Base-by-base conservation (phyloP, 1,140 invertebrate species). In the Agraylea sexmaculata region DNA sequence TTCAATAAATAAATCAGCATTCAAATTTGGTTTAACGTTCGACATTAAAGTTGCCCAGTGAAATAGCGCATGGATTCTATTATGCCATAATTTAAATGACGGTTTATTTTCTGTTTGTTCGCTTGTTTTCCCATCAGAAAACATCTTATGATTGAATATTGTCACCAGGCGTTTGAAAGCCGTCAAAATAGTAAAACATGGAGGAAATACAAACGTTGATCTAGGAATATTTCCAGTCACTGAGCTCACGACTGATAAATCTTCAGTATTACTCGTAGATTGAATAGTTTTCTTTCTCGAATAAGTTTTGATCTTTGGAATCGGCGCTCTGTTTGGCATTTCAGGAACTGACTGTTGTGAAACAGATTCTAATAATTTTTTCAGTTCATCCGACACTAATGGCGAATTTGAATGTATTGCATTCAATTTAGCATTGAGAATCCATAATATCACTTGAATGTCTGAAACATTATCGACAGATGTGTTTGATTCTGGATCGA, bases 251-350 rank as follows among this genome's bases (percentile, higher is more conserved):
- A 7, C 19, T 41, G 15, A 12, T 12, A 21, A 20, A 12, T 10
- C 1, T 13, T 11, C 18, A 21, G 18, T 18, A 18, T 8, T 31
- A n/a, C 15, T 13, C 2, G 23, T 20, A 18, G 23, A 11, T 23
- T 28, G 27, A 16, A 41, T 41, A 17, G 12, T 17, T 30, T 45
- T 45, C 42, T 48, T 48, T 30, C 46, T 44, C 6, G 46, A 48
- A 38, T 48, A 48, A 15, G 46, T 48, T 48, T 27, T 40, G 13
- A 48, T 25, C 23, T 7, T n/a, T 25, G 23, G 23, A 25, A 25
- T n/a, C 23, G 23, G 23, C 7, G 23, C 23, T 25, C n/a, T n/a
- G 23, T 25, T n/a, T 25, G 23, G 23, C 6, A 25, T 25, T 25
- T 25, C 6, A 25, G 23, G n/a, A 25, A n/a, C 6, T 25, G n/a